These are phyloP conservation scores for Pantherophis alleghaniensis DNA, from an alignment of 2,797 vertebrate species.

Conservation along the genomic window DNA sequence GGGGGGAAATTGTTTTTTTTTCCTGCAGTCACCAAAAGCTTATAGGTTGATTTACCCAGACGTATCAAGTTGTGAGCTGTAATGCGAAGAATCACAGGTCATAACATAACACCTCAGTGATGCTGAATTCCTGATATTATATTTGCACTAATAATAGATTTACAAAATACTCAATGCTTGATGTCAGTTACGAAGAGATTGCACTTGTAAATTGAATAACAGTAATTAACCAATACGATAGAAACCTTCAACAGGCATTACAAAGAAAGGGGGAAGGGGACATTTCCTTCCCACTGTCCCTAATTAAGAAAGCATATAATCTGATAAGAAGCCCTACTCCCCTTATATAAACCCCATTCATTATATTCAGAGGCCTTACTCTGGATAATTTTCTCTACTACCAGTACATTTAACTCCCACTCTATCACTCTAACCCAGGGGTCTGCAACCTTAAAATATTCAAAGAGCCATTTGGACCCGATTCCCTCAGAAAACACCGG, in stretches of 20 bases:
- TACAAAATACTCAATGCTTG: neutral
- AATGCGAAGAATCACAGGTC: neutral
- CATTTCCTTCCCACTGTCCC: neutral
- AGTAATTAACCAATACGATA: neutral
- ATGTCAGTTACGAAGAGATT: neutral
- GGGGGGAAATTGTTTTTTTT: neutral
- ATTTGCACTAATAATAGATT: neutral
- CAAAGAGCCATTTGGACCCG: too few relatives aligned
- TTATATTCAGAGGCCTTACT: neutral
- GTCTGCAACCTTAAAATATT: too few relatives aligned
- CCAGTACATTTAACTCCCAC: neutral
- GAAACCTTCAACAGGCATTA: neutral
- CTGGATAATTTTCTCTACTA: neutral
- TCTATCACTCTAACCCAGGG: neutral
- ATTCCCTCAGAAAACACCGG: too few relatives aligned
- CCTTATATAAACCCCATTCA: neutral
- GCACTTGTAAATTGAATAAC: neutral
- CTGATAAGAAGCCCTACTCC: neutral
- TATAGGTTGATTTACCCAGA: neutral
- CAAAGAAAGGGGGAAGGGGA: neutral
- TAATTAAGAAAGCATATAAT: neutral
- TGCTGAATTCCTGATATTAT: neutral
- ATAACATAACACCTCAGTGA: neutral
- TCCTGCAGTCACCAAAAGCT: neutral
- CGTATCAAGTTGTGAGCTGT: neutral